Conservation (phyloP, 2,797 vertebrate species). For the Myripristis murdjan region DNA sequence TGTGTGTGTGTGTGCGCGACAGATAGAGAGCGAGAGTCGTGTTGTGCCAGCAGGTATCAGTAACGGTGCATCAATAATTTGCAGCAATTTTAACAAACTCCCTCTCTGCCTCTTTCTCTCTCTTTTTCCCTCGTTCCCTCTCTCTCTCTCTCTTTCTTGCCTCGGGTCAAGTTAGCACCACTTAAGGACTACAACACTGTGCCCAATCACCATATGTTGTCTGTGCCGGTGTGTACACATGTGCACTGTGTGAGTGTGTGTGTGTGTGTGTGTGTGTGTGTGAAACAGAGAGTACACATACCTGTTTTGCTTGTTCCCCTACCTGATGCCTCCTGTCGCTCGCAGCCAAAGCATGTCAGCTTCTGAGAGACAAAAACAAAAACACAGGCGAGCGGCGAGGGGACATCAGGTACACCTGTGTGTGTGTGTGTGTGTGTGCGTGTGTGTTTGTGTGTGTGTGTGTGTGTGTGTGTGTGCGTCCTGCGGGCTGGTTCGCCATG, state of each 20-base stretch:
- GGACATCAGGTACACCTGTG: constrained; percentile 76
- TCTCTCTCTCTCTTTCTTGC: constrained; percentile 69
- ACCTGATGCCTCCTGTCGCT: constrained; percentile 81
- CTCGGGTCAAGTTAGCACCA: constrained; percentile 85
- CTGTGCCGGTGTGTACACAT: constrained; percentile 41
- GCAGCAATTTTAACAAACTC: constrained; percentile 60
- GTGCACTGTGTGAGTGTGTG: constrained; percentile 30
- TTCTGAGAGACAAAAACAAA: constrained; percentile 81
- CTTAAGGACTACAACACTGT: constrained; percentile 82
- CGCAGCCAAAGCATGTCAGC: constrained; percentile 86
- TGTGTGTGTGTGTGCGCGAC: constrained; percentile 34
- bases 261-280: constrained; percentile 27
- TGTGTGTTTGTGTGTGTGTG: constrained; percentile 58
- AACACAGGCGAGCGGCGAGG: constrained; percentile 77
- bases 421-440: constrained; percentile 34
- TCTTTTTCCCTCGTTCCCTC: constrained; percentile 37
- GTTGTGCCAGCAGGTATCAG: constrained; percentile 72
- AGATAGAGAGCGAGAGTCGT: constrained; percentile 24
- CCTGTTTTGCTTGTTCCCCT: constrained; percentile 75
- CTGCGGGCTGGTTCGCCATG: constrained; percentile 78
- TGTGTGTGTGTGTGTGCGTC: constrained; percentile 56
- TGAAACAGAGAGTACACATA: constrained; percentile 23
- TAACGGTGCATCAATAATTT: constrained; percentile 76
- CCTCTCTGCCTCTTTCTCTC: constrained; percentile 34
- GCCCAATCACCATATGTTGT: constrained; percentile 79